Conservation (phyloP, 2,888 invertebrate species). For the Nebria salina region DNA sequence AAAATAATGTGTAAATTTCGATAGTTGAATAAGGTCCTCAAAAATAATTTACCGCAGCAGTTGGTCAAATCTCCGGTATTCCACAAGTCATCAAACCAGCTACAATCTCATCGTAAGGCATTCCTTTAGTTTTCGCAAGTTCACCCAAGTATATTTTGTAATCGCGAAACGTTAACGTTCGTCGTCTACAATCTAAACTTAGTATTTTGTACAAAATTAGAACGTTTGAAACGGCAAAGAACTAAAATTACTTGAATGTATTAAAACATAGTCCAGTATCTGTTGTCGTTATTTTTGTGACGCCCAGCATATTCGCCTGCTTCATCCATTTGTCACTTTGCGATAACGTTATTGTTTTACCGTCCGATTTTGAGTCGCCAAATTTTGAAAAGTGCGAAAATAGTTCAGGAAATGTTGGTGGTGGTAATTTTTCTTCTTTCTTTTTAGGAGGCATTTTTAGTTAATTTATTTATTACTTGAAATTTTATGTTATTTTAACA, state of each 20-base stretch:
- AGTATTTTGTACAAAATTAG: background rate
- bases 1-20: background rate
- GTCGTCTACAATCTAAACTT: background rate
- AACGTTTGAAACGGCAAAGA: background rate
- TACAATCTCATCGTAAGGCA: background rate
- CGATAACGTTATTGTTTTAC: slow-evolving; percentile 83
- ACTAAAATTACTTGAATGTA: slow-evolving; percentile 75
- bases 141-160: background rate
- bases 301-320: slow-evolving; percentile 77
- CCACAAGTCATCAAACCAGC: background rate
- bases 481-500: background rate
- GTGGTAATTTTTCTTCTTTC: background rate
- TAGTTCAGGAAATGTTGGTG: slow-evolving; percentile 16
- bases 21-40: background rate
- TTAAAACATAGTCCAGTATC: slow-evolving; percentile 92
- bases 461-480: background rate
- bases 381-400: slow-evolving; percentile 88
- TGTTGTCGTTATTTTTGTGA: slow-evolving; percentile 84
- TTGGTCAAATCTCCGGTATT: background rate
- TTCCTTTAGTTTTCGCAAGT: background rate
- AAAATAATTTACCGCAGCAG: background rate
- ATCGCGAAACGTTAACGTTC: background rate
- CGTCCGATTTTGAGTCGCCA: slow-evolving; percentile 86
- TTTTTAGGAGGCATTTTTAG: background rate
- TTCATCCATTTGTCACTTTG: slow-evolving; percentile 96